phyloP scores from a whole-genome alignment of 2,888 invertebrate genomes.

The Drosophila rubida region DNA sequence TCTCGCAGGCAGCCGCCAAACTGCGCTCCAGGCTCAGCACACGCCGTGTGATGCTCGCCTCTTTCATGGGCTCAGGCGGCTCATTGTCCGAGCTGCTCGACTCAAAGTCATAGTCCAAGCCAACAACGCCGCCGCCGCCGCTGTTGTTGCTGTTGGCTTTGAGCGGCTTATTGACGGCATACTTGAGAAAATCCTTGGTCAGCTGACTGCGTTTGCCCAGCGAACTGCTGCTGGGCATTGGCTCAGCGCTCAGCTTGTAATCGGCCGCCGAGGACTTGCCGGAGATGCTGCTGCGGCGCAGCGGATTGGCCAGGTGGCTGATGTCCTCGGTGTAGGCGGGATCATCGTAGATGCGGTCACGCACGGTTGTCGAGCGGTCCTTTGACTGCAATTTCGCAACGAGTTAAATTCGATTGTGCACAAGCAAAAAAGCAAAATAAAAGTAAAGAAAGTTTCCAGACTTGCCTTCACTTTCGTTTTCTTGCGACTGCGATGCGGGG shows the following conservation, averaged over 20 bases:
- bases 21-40: slow-evolving; percentile 83
- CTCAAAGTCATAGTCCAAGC: slow-evolving; percentile 54
- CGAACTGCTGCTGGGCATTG: slow-evolving; percentile 63
- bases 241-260: slow-evolving; percentile 35
- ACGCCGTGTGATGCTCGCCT: slow-evolving; percentile 63
- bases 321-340: slow-evolving; percentile 85
- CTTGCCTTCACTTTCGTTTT: slow-evolving; percentile 84
- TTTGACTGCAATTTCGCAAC: slow-evolving; percentile 73
- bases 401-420: neutral
- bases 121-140: slow-evolving; percentile 3
- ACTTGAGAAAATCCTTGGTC: slow-evolving; percentile 77
- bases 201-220: slow-evolving; percentile 78
- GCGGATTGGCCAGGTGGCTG: slow-evolving; percentile 84
- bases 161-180: slow-evolving; percentile 67
- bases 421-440: too few relatives aligned
- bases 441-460: neutral
- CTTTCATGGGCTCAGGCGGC: slow-evolving; percentile 52
- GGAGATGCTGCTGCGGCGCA: slow-evolving; percentile 73
- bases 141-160: slow-evolving; percentile 37
- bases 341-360: slow-evolving; percentile 84
- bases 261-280: slow-evolving; percentile 55
- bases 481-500: slow-evolving; percentile 84
- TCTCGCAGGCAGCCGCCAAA: slow-evolving; percentile 51
- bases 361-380: slow-evolving; percentile 83
- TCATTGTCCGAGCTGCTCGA: slow-evolving; percentile 82